phyloP scores from a whole-genome alignment of 2,797 vertebrate genomes.

The Hydrolagus colliei region DNA sequence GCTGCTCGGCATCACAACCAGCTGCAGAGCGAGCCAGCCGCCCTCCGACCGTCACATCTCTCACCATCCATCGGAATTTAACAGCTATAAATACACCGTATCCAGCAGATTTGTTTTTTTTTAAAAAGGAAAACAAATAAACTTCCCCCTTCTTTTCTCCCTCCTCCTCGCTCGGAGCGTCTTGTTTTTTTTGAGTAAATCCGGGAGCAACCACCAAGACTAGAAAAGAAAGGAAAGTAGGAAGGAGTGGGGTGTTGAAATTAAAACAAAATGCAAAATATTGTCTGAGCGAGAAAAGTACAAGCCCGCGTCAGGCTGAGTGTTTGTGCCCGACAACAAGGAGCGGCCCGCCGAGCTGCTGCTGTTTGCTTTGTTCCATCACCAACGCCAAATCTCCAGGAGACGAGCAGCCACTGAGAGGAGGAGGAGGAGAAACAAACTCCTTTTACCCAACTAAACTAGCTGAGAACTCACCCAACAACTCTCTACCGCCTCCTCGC shows the following conservation, averaged over 20 bases:
- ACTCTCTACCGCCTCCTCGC: constrained; percentile 25
- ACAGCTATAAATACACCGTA: background rate
- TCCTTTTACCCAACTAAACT: constrained; percentile 6
- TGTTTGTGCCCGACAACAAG: background rate
- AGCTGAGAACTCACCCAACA: constrained; percentile 5
- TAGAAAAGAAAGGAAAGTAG: too few relatives aligned
- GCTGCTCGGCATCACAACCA: background rate
- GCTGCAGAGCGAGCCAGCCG: background rate
- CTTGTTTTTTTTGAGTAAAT: too few relatives aligned
- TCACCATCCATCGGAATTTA: constrained; percentile 25
- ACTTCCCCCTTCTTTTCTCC: too few relatives aligned
- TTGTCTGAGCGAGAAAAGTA: too few relatives aligned
- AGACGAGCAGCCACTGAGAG: background rate
- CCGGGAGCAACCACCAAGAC: too few relatives aligned
- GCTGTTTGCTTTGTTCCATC: constrained; percentile 24
- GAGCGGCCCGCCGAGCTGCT: background rate
- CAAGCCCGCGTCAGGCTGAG: background rate
- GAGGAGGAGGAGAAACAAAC: background rate
- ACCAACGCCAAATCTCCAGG: constrained; percentile 16
- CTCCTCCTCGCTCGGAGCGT: too few relatives aligned
- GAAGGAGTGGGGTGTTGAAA: too few relatives aligned
- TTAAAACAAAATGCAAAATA: too few relatives aligned
- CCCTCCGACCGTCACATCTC: background rate
- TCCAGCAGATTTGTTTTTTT: too few relatives aligned
- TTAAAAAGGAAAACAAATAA: too few relatives aligned